Base-by-base conservation (phyloP, 2,888 invertebrate genomes). In the Melanostoma mellinum region DNA sequence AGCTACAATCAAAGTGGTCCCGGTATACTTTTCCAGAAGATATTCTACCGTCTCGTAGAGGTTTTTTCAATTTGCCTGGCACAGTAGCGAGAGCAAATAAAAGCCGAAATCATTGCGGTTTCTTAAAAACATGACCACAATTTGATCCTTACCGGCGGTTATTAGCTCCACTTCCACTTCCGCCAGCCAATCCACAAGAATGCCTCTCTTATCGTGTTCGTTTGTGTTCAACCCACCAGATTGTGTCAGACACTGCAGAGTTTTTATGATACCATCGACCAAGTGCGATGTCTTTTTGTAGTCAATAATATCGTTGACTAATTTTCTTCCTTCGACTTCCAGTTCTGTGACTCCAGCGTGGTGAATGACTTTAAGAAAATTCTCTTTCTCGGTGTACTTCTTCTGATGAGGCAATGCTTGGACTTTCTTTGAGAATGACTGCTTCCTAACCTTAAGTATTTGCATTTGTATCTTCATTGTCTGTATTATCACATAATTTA, bases 41-140 rank as follows among this genome's bases (percentile, higher is more conserved):
- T 89, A 89, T 52, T 88, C 86, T 1, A 91, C 86, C 2, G 90
- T 91, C 2, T 88, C 92, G 88, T 95, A 93, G 74, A 97, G 92
- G 3, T 97, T 97, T 46, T 94, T 92, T 98, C 98, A 98, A 87
- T 96, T 96, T 0, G 97, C 96, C 88, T 97, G 98, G 6, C 97
- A 95, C 61, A 98, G 92, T 82, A 97, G 92, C 0, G 98, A 97
- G 86, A 98, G 93, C 86, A 97, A 91, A 87, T 96, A 95, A 1
- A 96, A 95, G 52, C 95, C 92, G 86, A 92, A 93, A 71, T 90
- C 89, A 38, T 89, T 88, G 32, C 89, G 88, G 8, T 88, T 88
- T 63, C 91, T 88, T 38, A 91, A 90, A 89, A 96, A 96, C 89
- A 96, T 92, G 67, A 95, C 92, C 85, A 94, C 93, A 92, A 95